These are phyloP conservation scores for Scomber colias DNA, from an alignment of 2,113 vertebrate genomes.

Conservation along the genomic window DNA sequence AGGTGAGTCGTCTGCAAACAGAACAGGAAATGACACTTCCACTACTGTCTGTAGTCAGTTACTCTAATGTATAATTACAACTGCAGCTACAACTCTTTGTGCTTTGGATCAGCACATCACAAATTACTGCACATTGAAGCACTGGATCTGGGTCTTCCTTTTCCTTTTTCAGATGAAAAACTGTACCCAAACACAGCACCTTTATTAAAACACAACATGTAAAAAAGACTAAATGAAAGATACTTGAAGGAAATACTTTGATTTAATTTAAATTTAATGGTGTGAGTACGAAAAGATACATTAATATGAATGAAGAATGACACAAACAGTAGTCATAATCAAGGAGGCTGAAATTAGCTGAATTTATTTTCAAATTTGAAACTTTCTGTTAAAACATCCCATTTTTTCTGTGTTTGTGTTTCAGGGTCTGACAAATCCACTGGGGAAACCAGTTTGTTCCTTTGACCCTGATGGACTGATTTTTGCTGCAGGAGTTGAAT, in stretches of 20 bases:
- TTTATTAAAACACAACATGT: not conserved
- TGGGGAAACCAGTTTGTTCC: slow-evolving; percentile 97
- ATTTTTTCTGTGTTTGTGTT: slow-evolving; percentile 29
- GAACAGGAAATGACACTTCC: slow-evolving; percentile 11
- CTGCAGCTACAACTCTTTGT: not conserved
- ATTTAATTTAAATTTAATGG: too few relatives aligned
- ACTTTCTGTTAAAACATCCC: not conserved
- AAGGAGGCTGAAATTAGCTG: not conserved
- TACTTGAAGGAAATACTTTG: too few relatives aligned
- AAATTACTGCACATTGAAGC: not conserved
- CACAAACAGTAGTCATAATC: not conserved
- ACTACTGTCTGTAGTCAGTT: not conserved
- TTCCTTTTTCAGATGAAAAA: not conserved
- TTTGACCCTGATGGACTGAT: slow-evolving; percentile 98
- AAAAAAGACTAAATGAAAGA: not conserved
- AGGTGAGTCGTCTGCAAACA: slow-evolving; percentile 81
- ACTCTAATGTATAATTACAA: slow-evolving; percentile 30
- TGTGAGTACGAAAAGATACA: not conserved
- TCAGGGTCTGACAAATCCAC: slow-evolving; percentile 95
- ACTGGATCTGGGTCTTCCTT: not conserved
- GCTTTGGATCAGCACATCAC: not conserved
- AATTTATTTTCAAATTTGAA: not conserved
- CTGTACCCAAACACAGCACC: not conserved
- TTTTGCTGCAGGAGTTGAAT: slow-evolving; percentile 98
- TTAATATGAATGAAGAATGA: not conserved